phyloP scores from a whole-genome alignment of 2,888 invertebrate genomes.

The Papilio demoleus region DNA sequence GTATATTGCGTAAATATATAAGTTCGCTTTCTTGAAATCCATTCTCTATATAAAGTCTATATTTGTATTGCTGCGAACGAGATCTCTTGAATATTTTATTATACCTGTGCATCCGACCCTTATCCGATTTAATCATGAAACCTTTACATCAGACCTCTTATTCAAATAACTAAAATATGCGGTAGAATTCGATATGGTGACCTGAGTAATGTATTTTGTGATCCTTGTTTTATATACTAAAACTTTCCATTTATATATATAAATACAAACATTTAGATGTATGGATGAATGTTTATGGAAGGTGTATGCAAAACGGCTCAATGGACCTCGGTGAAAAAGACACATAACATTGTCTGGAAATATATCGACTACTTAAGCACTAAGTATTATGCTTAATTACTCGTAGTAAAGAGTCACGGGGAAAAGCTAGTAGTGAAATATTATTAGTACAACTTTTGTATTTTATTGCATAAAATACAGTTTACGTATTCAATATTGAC shows the following conservation, averaged over 20 bases:
- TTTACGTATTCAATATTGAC: background rate
- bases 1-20: background rate
- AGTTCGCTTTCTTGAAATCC: background rate
- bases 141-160: slow-evolving; percentile 14
- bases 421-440: no score
- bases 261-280: no score
- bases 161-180: slow-evolving; percentile 6
- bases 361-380: no score
- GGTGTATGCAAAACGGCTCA: no score
- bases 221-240: background rate
- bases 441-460: background rate
- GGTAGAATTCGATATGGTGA: background rate
- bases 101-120: slow-evolving; percentile 14
- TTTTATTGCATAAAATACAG: background rate
- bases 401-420: no score
- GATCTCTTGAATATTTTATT: slow-evolving; percentile 17
- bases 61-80: background rate
- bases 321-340: no score
- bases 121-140: slow-evolving; percentile 15
- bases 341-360: no score
- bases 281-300: no score
- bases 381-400: no score
- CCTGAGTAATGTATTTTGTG: background rate
- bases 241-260: no score
- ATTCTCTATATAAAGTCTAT: background rate